Percentiles rank a stretch among this genome's conserved stretches.
Conservation (phyloP, 2,888 invertebrate genomes). For the Cheilosia grossa region DNA sequence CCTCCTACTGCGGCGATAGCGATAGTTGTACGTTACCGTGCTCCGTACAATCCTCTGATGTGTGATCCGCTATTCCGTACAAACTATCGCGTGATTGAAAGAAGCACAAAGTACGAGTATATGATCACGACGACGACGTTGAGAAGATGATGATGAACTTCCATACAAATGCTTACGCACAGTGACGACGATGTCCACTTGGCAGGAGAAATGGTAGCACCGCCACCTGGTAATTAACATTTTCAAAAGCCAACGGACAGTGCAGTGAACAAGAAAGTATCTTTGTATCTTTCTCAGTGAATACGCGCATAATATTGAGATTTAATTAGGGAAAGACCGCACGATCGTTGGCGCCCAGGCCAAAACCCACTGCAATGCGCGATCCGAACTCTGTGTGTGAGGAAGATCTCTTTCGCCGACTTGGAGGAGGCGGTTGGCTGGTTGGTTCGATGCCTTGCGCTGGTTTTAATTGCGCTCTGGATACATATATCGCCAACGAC, state of each 20-base stretch:
- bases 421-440: slow-evolving; percentile 20
- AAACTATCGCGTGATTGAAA: slow-evolving; percentile 66
- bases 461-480: slow-evolving; percentile 48
- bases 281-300: slow-evolving; percentile 75
- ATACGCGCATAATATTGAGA: slow-evolving; percentile 76
- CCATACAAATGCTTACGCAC: slow-evolving; percentile 65
- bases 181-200: slow-evolving; percentile 69
- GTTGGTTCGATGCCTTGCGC: slow-evolving; percentile 11
- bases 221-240: slow-evolving; percentile 67
- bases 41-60: slow-evolving; percentile 42
- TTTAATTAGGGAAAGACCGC: slow-evolving; percentile 75
- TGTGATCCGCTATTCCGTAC: slow-evolving; percentile 71
- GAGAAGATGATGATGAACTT: slow-evolving; percentile 21
- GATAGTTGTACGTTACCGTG: slow-evolving; percentile 45
- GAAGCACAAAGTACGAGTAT: slow-evolving; percentile 42
- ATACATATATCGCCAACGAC: slow-evolving; percentile 16
- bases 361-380: not conserved
- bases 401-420: slow-evolving; percentile 22
- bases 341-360: slow-evolving; percentile 57
- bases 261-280: slow-evolving; percentile 34
- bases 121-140: slow-evolving; percentile 9
- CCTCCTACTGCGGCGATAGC: slow-evolving; percentile 20
- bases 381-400: not conserved
- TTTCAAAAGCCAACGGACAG: slow-evolving; percentile 51
- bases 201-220: slow-evolving; percentile 34